Evolutionary conservation across 2,888 invertebrate genomes (phyloP), one percentile per base, ranked within the genome.

Genomic region (Lepidocyrtinus sp.): DNA sequence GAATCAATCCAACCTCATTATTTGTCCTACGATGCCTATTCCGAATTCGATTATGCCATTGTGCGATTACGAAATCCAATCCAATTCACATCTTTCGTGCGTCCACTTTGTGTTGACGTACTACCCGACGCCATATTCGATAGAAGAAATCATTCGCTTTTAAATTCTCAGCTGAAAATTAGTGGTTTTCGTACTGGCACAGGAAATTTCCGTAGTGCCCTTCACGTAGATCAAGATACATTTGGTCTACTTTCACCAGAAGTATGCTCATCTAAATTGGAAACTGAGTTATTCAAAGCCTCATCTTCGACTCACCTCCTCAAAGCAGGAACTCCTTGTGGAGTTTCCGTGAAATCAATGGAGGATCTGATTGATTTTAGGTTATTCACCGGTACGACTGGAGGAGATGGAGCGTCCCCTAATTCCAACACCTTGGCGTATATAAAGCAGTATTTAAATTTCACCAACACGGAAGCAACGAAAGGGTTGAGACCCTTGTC

Each of bases 31-130:
- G 79, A 76, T 24, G 25, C 22, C 15, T 79, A 63, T 25, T 71
- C 76, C 2, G 76, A 82, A 25, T 59, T 75, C 27, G 83, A 83
- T 25, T 79, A 73, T 21, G 74, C 70, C 2, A 45, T 83, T n/a
- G 64, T 83, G 0, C 79, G 81, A 22, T 59, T 83, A n/a, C 63
- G 69, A 59, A 82, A 69, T 67, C 75, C 81, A 3, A 83, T 83
- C 9, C 78, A 75, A 55, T 83, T 74, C 27, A 76, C 79, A 0
- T 75, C 83, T 1, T 78, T 79, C 36, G 82, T 82, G 2, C 68
- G 83, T 15, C 83, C 83, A 21, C 59, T 83, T 9, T 83, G 83
- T 19, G 21, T 83, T 21, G 81, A 82, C 19, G 59, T 61, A 25
- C 46, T 82, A 15, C 75, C 78, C 0, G 62, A 81, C 2, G 72